A percentile compares a stretch with the other conserved stretches of the same genome.
Conservation (phyloP, 1,140 invertebrate genomes). For the Phenacoccus solenopsis region DNA sequence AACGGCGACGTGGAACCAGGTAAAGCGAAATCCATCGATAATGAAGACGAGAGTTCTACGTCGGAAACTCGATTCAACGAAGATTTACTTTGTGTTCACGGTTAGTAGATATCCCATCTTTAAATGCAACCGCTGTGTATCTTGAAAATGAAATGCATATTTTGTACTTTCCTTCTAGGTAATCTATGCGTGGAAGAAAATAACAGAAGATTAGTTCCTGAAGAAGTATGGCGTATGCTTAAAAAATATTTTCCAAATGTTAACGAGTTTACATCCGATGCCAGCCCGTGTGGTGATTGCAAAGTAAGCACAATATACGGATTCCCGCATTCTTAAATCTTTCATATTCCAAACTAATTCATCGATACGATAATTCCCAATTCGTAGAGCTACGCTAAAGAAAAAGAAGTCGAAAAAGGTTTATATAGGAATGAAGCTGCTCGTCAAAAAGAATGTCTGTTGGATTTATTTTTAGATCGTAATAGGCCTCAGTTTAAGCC, state of each 20-base stretch:
- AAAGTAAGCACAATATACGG: constrained; percentile 25
- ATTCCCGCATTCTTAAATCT: not conserved
- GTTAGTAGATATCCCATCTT: not conserved
- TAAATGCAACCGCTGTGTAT: not conserved
- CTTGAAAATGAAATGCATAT: too few relatives aligned
- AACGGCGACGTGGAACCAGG: not conserved
- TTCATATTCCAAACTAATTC: not conserved
- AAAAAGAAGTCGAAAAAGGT: constrained; percentile 24
- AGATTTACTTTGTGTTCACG: not conserved
- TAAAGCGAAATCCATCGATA: not conserved
- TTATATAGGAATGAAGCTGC: constrained; percentile 22
- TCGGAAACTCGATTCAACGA: not conserved
- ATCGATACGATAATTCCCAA: constrained; percentile 10
- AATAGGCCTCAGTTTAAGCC: constrained; percentile 21
- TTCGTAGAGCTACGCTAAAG: constrained; percentile 23
- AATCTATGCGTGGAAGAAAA: constrained; percentile 25
- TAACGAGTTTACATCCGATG: constrained; percentile 22
- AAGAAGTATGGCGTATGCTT: constrained; percentile 26
- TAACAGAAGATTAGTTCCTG: constrained; percentile 24
- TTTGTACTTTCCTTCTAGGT: constrained; percentile 19
- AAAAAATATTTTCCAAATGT: constrained; percentile 26
- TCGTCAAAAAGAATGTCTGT: constrained; percentile 24
- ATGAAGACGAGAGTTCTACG: not conserved
- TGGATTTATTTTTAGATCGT: constrained; percentile 19
- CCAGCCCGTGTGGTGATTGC: constrained; percentile 24